Evolutionary conservation across 1,140 invertebrate genomes (phyloP).

Genomic region (Panagrolaimus sp.): DNA sequence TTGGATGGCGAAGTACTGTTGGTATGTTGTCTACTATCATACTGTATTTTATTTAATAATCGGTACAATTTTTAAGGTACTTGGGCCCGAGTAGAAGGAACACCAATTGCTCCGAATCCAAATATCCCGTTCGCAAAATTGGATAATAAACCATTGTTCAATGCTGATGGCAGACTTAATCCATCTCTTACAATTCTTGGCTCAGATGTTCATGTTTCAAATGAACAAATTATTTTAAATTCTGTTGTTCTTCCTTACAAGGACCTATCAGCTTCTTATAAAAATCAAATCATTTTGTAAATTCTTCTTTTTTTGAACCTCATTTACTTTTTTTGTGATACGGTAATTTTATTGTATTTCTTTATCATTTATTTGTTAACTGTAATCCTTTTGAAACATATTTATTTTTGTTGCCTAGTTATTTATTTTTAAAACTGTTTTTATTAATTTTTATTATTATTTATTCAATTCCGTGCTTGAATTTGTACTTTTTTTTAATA

Average conservation of each 20-base stretch:
- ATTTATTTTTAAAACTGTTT: too few species aligned
- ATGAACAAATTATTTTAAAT: slow-evolving; percentile 88
- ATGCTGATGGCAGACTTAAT: slow-evolving; percentile 83
- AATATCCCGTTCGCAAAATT: slow-evolving; percentile 98
- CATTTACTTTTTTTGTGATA: too few species aligned
- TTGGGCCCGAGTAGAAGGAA: slow-evolving; percentile 71
- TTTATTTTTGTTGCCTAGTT: too few species aligned
- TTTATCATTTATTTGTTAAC: too few species aligned
- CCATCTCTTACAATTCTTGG: slow-evolving; percentile 95
- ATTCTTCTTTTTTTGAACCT: not conserved
- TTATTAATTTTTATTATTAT: too few species aligned
- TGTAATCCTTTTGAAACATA: too few species aligned
- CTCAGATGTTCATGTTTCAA: slow-evolving; percentile 80
- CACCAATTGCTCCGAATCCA: slow-evolving; percentile 91
- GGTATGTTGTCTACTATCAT: slow-evolving; percentile 62
- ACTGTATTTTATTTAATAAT: too few species aligned
- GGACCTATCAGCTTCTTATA: slow-evolving; percentile 84
- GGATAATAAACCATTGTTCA: slow-evolving; percentile 89
- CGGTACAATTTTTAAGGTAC: not conserved
- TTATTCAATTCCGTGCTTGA: too few species aligned
- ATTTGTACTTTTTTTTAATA: too few species aligned
- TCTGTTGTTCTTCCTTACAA: slow-evolving; percentile 96
- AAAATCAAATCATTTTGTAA: slow-evolving; percentile 89
- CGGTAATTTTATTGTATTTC: too few species aligned
- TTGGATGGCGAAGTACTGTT: slow-evolving; percentile 74